A percentile compares a stretch with the other conserved stretches of the same genome.
phyloP scores from a whole-genome alignment of 2,888 invertebrate species.

The Germaria angustata region DNA sequence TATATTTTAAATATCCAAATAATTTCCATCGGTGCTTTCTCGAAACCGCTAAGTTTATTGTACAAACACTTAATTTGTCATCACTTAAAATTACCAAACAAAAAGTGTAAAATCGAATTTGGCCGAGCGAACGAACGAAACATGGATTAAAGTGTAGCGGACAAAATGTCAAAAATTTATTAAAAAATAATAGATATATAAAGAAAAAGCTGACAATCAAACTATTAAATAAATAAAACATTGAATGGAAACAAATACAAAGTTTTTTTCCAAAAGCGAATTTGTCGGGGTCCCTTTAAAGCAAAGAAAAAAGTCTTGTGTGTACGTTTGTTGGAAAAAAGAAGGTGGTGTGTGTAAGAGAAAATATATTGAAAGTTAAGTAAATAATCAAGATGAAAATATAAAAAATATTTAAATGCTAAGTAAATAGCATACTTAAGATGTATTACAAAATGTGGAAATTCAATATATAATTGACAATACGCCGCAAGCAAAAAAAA shows the following conservation, averaged over 20 bases:
- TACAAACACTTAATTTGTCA: neutral
- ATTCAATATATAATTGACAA: slow-evolving; percentile 32
- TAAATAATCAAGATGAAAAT: neutral
- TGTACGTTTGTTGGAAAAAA: slow-evolving; percentile 19
- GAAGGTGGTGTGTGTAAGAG: slow-evolving; percentile 27
- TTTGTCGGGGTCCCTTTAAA: slow-evolving; percentile 5
- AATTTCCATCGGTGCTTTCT: no score
- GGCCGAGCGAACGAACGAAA: slow-evolving; percentile 64
- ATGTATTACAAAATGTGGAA: slow-evolving; percentile 30
- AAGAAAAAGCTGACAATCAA: slow-evolving; percentile 11
- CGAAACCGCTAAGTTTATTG: no score
- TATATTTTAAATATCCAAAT: no score
- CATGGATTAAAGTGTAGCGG: slow-evolving; percentile 59
- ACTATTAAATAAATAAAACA: neutral
- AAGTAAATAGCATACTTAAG: neutral
- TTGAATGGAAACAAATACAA: neutral
- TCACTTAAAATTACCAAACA: slow-evolving; percentile 23
- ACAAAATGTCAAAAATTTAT: slow-evolving; percentile 13
- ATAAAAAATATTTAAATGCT: neutral
- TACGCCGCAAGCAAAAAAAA: slow-evolving; percentile 8
- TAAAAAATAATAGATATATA: slow-evolving; percentile 15
- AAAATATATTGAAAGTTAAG: slow-evolving; percentile 8
- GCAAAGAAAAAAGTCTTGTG: slow-evolving; percentile 3
- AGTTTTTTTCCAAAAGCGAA: slow-evolving; percentile 9
- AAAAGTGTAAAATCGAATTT: slow-evolving; percentile 51